These are phyloP conservation scores for Ceriagrion tenellum DNA, from an alignment of 2,888 invertebrate species.

Conservation along the genomic window DNA sequence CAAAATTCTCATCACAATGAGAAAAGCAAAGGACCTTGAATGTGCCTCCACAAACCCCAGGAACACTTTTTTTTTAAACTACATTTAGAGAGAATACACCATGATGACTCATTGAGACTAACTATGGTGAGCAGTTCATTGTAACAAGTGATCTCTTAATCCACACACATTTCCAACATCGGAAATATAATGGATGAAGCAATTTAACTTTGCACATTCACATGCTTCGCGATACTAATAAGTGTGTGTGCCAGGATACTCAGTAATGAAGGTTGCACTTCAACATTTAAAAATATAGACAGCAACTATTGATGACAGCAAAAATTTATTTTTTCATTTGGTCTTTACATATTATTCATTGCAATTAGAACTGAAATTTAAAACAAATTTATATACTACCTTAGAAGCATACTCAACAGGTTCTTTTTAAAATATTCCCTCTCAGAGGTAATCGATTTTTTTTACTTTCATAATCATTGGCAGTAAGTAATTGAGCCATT, in stretches of 20 bases:
- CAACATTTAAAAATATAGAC: background rate
- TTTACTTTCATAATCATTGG: slow-evolving; percentile 57
- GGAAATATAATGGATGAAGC: too few relatives aligned
- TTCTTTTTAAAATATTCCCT: slow-evolving; percentile 66
- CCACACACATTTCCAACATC: too few relatives aligned
- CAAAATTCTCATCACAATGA: too few relatives aligned
- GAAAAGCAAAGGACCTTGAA: too few relatives aligned
- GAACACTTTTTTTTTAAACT: too few relatives aligned
- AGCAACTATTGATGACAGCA: slow-evolving; percentile 50
- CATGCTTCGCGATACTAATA: too few relatives aligned
- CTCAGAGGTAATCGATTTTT: slow-evolving; percentile 61
- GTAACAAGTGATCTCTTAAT: too few relatives aligned
- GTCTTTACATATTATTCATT: slow-evolving; percentile 57
- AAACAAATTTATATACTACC: slow-evolving; percentile 59
- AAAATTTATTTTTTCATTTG: slow-evolving; percentile 62
- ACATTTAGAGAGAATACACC: too few relatives aligned
- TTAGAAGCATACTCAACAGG: slow-evolving; percentile 63
- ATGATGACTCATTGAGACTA: too few relatives aligned
- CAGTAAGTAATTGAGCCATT: slow-evolving; percentile 67
- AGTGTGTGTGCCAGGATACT: background rate
- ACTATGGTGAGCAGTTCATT: too few relatives aligned
- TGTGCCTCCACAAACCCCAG: too few relatives aligned
- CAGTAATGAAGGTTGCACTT: background rate
- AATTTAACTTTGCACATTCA: too few relatives aligned
- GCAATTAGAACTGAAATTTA: slow-evolving; percentile 14